These are phyloP conservation scores for Microtus ochrogaster DNA, from an alignment of 2,113 vertebrate species.

Conservation along the genomic window DNA sequence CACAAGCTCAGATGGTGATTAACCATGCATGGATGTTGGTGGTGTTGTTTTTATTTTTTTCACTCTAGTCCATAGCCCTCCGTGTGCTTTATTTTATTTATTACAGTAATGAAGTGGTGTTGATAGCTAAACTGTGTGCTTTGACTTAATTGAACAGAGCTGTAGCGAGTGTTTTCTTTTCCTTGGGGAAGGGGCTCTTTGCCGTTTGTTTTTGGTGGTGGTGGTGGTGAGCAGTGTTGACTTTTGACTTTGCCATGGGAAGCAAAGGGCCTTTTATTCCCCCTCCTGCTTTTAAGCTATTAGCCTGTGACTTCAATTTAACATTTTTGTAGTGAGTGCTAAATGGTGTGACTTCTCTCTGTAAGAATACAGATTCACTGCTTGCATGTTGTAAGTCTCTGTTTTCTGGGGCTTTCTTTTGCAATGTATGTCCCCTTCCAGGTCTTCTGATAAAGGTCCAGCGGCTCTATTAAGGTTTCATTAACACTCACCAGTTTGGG, in stretches of 20 bases:
- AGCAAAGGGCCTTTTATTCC: slow-evolving; percentile 88
- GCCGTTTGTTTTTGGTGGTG: slow-evolving; percentile 90
- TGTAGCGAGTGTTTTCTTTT: slow-evolving; percentile 90
- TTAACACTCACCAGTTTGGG: slow-evolving; percentile 56
- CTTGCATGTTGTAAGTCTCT: slow-evolving; percentile 91
- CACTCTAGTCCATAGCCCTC: slow-evolving; percentile 95
- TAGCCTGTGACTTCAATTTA: slow-evolving; percentile 92
- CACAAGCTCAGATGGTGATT: slow-evolving; percentile 99
- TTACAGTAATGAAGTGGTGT: slow-evolving; percentile 99
- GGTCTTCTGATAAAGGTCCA: slow-evolving; percentile 83
- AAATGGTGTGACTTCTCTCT: slow-evolving; percentile 90
- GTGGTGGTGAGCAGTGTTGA: slow-evolving; percentile 92
- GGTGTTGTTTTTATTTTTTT: slow-evolving; percentile 89
- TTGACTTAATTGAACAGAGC: slow-evolving; percentile 93
- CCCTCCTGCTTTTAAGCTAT: slow-evolving; percentile 89
- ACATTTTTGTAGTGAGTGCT: slow-evolving; percentile 94
- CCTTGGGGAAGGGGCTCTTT: slow-evolving; percentile 87
- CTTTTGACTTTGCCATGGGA: slow-evolving; percentile 94
- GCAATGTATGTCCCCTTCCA: slow-evolving; percentile 86
- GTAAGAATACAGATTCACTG: slow-evolving; percentile 88
- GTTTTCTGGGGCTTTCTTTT: slow-evolving; percentile 86
- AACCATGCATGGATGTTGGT: slow-evolving; percentile 99
- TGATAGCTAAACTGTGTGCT: slow-evolving; percentile 99
- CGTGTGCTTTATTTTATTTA: slow-evolving; percentile 94
- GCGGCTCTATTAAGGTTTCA: slow-evolving; percentile 72